Evolutionary conservation across 1,140 invertebrate genomes (phyloP), one percentile per base, ranked within the genome.

Genomic region (Lepidurus apus): DNA sequence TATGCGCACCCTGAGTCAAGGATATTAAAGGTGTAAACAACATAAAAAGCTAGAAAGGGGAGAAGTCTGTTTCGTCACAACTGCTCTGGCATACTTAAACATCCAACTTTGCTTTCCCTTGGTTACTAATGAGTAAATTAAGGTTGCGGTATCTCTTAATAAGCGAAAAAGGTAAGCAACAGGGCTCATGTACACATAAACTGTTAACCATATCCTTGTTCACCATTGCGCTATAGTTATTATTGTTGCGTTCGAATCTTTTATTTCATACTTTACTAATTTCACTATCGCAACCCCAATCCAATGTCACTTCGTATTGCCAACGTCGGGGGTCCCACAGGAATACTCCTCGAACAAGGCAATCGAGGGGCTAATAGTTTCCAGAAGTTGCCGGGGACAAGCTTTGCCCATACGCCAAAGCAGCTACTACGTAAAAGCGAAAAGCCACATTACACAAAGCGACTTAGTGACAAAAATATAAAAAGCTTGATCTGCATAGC

Each of bases 41-140:
- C 53, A 65, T 65, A 65, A 65, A 65, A 65, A 65, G 53, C 53
- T 65, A 65, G 53, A 65, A 21, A n/a, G 53, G 53, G 53, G 34
- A 34, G 53, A 65, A 65, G 21, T 65, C 17, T 17, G 21, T 9
- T 65, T 21, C 21, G 53, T 65, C 9, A 17, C 53, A 65, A 65
- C 17, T 65, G 53, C 53, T 65, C 17, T 65, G 0, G 53, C 53
- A 65, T 65, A 65, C 53, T 13, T 7, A 65, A 65, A 65, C 53
- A 21, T 21, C 5, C 0, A 0, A 13, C 7, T 21, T 21, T 65
- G 10, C 21, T 21, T 21, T 65, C 17, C 13, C n/a, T 65, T 65
- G 53, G 9, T 65, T 65, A 65, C 53, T 65, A 65, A 65, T 7
- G 53, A 65, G 53, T 65, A 65, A n/a, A n/a, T n/a, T n/a, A n/a